Evolutionary conservation across 2,888 invertebrate genomes (phyloP), one percentile per base, ranked within the genome.

Genomic region (Chironomus tentans): DNA sequence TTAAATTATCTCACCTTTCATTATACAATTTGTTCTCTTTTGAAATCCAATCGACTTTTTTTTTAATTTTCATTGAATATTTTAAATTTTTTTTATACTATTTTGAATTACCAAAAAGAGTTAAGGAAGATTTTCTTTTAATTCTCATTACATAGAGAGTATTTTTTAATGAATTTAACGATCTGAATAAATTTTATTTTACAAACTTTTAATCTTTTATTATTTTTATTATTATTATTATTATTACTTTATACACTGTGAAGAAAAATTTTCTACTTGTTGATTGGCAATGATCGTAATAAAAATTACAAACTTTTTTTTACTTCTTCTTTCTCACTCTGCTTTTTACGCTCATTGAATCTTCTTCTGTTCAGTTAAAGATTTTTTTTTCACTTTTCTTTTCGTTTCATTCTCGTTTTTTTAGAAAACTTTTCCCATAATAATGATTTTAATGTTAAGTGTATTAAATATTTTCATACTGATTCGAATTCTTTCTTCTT

Each of bases 261-360:
- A 15, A 38, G 10, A 22, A 22, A 18, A 13, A 22, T 65, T 70
- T 21, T 70, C 48, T 50, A 24, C 6, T 61, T 61, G 48, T 62
- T 62, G 72, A 72, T 72, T 72, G 72, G 72, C 72, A 62, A 72
- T 72, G 72, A 38, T 38, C 10, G 38, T 38, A 38, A 38, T 38
- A 38, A 38, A 70, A 65, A n/a, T 70, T 70, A 38, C 46, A 70
- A 47, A 47, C 15, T 70, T 70, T 70, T 18, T 56, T n/a, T n/a
- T 50, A 15, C 15, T 56, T 56, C n/a, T 18, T 18, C n/a, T 18
- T 15, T 15, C 15, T n/a, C 15, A 56, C 15, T 56, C 2, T 5
- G 12, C 56, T 56, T 56, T 56, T 56, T 38, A 38, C 38, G 38
- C 38, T 38, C 38, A 38, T 38, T 38, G 38, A 38, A 38, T 38